Base-by-base conservation (phyloP, 2,113 vertebrate species). In the Thryonomys swinderianus region DNA sequence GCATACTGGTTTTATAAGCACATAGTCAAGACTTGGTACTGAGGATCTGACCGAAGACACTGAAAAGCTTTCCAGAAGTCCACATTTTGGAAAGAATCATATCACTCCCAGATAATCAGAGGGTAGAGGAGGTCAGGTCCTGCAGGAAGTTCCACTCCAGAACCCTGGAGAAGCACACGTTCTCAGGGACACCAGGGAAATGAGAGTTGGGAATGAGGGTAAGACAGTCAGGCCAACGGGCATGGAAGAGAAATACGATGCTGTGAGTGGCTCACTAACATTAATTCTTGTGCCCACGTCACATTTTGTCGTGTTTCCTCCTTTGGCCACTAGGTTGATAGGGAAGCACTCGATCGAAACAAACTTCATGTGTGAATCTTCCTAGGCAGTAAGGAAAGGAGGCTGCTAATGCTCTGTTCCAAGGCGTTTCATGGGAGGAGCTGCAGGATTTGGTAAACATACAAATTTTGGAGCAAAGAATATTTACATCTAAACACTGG, bases 151-250 rank as follows among this genome's bases (percentile, higher is more conserved):
- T 7, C 53, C 8, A 0, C 1, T 8, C 9, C 21, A 27, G 37
- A 7, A 17, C 5, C 7, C 0, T 0, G 5, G 23, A 76, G 17
- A 23, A 51, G 11, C 2, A 0, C 4, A 0, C 62, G 34, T 4
- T 3, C 27, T 18, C 2, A 4, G 40, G 37, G 51, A 21, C 11
- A 23, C 14, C 85, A 30, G 2, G 0, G 20, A 10, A 45, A 5
- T 25, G 18, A n/a, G 51, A 25, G 6, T 48, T 5, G 12, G 32
- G 11, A 21, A 40, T 27, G 3, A 20, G 0, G 57, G 45, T 5
- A 7, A 2, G 0, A 0, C 16, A 4, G 8, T 0, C 21, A 13
- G 7, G 30, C 7, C 25, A 23, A 0, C 23, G 18, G 14, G 13
- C 11, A 8, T 13, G 1, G 5, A 1, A 2, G 37, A 27, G 0